These are phyloP conservation scores for Apodemia zela DNA, from an alignment of 2,888 invertebrate species.

Conservation along the genomic window DNA sequence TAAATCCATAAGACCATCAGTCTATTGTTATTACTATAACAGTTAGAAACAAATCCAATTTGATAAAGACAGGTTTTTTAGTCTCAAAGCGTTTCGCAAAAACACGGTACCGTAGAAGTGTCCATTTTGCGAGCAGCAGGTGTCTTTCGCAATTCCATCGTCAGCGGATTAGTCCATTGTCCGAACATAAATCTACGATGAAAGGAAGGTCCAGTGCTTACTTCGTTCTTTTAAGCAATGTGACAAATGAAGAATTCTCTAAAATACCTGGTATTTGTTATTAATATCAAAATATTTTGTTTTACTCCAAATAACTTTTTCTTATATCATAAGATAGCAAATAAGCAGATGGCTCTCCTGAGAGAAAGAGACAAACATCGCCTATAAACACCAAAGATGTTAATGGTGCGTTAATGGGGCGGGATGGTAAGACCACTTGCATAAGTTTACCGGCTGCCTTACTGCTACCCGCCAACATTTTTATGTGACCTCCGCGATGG, in stretches of 20 bases:
- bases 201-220: constrained; percentile 48
- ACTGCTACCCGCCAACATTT: too few species aligned
- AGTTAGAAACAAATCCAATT: constrained; percentile 3
- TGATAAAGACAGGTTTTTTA: constrained; percentile 25
- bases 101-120: constrained; percentile 25
- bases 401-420: too few species aligned
- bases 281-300: background rate
- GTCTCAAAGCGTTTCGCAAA: constrained; percentile 52
- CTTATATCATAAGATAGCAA: too few species aligned
- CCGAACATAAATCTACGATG: constrained; percentile 60
- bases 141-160: constrained; percentile 66
- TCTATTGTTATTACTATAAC: background rate
- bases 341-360: too few species aligned
- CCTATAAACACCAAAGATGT: too few species aligned
- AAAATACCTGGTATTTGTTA: background rate
- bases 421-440: too few species aligned
- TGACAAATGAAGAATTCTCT: constrained; percentile 1
- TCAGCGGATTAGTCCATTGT: constrained; percentile 67
- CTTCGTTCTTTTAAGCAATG: constrained; percentile 45
- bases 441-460: too few species aligned
- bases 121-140: constrained; percentile 46
- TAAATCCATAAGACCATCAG: too few species aligned
- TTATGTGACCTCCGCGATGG: too few species aligned
- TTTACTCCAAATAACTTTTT: too few species aligned
- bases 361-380: too few species aligned